Base-by-base conservation (phyloP, 2,797 vertebrate species). In the Rhabdophis nuchalis region DNA sequence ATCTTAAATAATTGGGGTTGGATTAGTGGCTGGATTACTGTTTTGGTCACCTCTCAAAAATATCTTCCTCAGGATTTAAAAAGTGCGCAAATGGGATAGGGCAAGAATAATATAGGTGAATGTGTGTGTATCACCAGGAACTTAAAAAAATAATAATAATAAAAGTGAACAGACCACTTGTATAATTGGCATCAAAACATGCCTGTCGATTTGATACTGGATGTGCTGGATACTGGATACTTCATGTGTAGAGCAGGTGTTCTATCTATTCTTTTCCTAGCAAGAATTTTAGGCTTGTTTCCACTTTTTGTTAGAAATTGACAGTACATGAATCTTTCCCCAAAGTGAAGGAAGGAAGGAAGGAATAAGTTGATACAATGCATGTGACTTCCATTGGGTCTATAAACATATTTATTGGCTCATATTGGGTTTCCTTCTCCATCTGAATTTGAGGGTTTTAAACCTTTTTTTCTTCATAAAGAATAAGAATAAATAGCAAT, bases 401-500 rank as follows among this genome's bases (percentile, higher is more conserved):
- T 36, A 18, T 7, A 72, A 32, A 36, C 68, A 72, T 72, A 7
- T 36, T 72, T 72, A 16, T 36, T 72, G 32, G 64, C 2, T 18
- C 6, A 36, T 36, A 72, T 32, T n/a, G 16, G 27, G 60, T 27
- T 32, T 32, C 64, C n/a, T 68, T 68, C 6, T n/a, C 29, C 1
- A 32, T 68, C n/a, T 68, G n/a, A 68, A 68, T 68, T 68, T 32
- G 14, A 32, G n/a, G 5, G 14, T 68, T 68, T 68, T 32, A 18
- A 68, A 68, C n/a, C n/a, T n/a, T 32, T 68, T 68, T 68, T 64
- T 68, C 5, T 68, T 8, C 2, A 68, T 32, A n/a, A 68, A 32
- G 13, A 68, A 68, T 68, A 18, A 68, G n/a, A 68, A 68, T 27
- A 97, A 96, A 99, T 77, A 20, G n/a, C 5, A 98, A 91, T 95